Conservation (phyloP, 2,888 invertebrate species). For the Emesis furor region DNA sequence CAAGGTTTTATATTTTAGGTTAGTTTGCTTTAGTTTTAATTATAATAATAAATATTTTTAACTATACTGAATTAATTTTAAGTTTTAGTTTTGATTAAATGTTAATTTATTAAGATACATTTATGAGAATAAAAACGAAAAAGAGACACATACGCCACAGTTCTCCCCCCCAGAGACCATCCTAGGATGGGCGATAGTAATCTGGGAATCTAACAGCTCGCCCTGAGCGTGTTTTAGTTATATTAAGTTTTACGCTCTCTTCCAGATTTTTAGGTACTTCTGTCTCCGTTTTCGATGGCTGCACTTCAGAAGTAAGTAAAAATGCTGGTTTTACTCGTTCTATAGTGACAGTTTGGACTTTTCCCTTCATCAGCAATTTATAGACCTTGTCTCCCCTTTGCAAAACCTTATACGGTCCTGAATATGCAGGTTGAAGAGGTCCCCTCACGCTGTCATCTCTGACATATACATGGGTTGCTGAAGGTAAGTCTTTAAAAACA, state of each 20-base stretch:
- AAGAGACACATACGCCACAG: not conserved
- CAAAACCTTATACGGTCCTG: slow-evolving; percentile 60
- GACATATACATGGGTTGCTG: slow-evolving; percentile 62
- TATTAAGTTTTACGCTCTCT: too few species aligned
- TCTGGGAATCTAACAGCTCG: slow-evolving; percentile 16
- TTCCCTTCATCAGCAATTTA: slow-evolving; percentile 45
- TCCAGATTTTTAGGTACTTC: not conserved
- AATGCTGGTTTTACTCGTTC: slow-evolving; percentile 72
- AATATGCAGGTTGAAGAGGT: slow-evolving; percentile 41
- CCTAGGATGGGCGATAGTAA: slow-evolving; percentile 20
- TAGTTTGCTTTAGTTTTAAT: too few species aligned
- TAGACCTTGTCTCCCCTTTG: slow-evolving; percentile 37
- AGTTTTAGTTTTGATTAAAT: too few species aligned
- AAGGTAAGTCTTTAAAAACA: slow-evolving; percentile 33
- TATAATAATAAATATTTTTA: too few species aligned
- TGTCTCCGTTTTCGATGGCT: not conserved
- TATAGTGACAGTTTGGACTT: slow-evolving; percentile 53
- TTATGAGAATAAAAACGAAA: too few species aligned
- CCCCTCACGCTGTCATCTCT: slow-evolving; percentile 49
- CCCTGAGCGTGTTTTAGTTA: slow-evolving; percentile 11
- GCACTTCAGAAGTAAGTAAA: slow-evolving; percentile 32
- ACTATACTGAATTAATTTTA: too few species aligned
- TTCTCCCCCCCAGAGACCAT: slow-evolving; percentile 26
- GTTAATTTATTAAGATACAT: too few species aligned
- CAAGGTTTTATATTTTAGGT: too few species aligned